Conservation (phyloP, 2,113 vertebrate genomes). For the Tyrannus savana region DNA sequence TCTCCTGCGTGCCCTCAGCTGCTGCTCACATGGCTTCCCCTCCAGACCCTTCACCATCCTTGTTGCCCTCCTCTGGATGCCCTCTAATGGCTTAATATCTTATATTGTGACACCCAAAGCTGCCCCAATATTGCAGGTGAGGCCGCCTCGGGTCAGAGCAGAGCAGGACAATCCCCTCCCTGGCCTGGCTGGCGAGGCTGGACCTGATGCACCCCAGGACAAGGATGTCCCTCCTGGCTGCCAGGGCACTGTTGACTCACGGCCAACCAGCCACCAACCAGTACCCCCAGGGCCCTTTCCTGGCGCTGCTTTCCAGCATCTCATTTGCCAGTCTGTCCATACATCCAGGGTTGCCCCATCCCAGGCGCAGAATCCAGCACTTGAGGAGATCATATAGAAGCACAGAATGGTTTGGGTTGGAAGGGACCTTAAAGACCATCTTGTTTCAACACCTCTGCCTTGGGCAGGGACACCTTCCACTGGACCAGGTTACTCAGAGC, state of each 20-base stretch:
- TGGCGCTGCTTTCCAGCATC: background rate
- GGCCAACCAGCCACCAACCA: rapidly evolving
- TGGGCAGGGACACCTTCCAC: background rate
- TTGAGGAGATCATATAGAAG: background rate
- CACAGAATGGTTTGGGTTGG: background rate
- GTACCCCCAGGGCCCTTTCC: background rate
- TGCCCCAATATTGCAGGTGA: background rate
- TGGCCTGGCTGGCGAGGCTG: rapidly evolving
- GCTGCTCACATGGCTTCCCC: background rate
- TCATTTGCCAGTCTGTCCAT: background rate
- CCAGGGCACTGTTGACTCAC: background rate
- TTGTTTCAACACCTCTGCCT: background rate
- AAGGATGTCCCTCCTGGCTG: background rate
- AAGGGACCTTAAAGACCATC: background rate
- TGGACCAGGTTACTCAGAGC: background rate
- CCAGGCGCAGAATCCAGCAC: background rate
- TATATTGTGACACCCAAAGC: background rate
- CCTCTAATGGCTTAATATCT: background rate
- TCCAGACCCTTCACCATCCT: background rate
- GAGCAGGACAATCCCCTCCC: background rate
- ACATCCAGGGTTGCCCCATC: background rate
- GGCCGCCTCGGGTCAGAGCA: background rate
- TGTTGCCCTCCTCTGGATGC: background rate
- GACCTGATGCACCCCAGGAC: background rate
- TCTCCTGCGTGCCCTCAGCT: background rate